Evolutionary conservation across 1,140 invertebrate species (phyloP).

Genomic region (Monochamus saltuarius): DNA sequence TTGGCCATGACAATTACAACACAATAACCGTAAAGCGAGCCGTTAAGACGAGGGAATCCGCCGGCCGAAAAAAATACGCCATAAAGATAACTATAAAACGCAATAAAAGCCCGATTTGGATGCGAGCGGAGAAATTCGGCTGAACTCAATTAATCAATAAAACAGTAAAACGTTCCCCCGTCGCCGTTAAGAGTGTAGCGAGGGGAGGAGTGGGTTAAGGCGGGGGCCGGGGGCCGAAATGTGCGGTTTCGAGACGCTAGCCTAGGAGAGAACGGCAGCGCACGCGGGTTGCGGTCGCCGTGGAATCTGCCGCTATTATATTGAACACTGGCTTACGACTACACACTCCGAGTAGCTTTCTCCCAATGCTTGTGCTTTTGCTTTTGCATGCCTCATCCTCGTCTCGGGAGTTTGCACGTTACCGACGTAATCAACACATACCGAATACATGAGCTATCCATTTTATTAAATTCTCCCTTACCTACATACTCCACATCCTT

Average conservation of each 20-base stretch:
- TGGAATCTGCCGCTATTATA: conserved; percentile 53
- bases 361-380: conserved; percentile 8
- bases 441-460: conserved; percentile 5
- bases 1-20: conserved; percentile 37
- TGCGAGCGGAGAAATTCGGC: conserved; percentile 49
- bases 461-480: conserved; percentile 12
- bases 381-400: conserved; percentile 8
- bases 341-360: conserved; percentile 7
- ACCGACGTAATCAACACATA: conserved; percentile 12
- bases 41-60: conserved; percentile 27
- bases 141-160: conserved; percentile 54
- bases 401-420: not conserved
- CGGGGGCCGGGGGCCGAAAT: conserved; percentile 47
- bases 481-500: no score
- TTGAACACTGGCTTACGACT: conserved; percentile 45
- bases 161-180: conserved; percentile 52
- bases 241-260: conserved; percentile 52
- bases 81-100: conserved; percentile 50
- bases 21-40: conserved; percentile 19
- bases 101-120: conserved; percentile 51
- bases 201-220: conserved; percentile 41
- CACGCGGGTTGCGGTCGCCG: conserved; percentile 50
- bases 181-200: conserved; percentile 49
- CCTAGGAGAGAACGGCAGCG: conserved; percentile 47
- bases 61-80: conserved; percentile 33